A percentile compares a stretch with the other conserved stretches of the same genome.
These are phyloP conservation scores for Tetrapedia diversipes DNA, from an alignment of 2,888 invertebrate genomes.

Conservation along the genomic window DNA sequence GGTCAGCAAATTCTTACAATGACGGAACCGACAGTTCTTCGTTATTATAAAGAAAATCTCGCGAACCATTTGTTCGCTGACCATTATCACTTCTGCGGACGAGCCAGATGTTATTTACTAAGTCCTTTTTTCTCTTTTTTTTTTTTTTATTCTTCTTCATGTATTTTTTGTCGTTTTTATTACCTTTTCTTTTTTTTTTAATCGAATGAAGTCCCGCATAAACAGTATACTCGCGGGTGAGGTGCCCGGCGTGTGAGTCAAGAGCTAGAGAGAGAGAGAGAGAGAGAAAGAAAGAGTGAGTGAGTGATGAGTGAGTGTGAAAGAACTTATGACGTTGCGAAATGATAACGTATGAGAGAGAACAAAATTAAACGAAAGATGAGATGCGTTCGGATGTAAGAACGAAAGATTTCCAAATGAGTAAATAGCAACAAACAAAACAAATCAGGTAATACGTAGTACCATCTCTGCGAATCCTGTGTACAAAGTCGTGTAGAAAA, in stretches of 20 bases:
- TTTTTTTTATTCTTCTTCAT: slow-evolving; percentile 51
- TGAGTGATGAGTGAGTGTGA: slow-evolving; percentile 46
- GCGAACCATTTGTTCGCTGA: slow-evolving; percentile 61
- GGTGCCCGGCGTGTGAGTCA: slow-evolving; percentile 65
- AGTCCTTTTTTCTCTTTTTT: slow-evolving; percentile 37
- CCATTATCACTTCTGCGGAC: slow-evolving; percentile 59
- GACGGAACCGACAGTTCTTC: slow-evolving; percentile 42
- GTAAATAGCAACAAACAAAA: slow-evolving; percentile 48
- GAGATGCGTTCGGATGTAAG: slow-evolving; percentile 58
- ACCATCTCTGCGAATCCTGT: slow-evolving; percentile 67
- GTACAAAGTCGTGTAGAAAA: slow-evolving; percentile 60
- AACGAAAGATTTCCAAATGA: slow-evolving; percentile 59
- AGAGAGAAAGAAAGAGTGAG: slow-evolving; percentile 15
- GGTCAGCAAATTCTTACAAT: slow-evolving; percentile 38
- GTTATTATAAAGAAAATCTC: slow-evolving; percentile 28
- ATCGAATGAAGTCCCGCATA: slow-evolving; percentile 59
- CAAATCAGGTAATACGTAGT: slow-evolving; percentile 70
- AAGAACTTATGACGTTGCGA: slow-evolving; percentile 52
- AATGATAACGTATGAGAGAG: slow-evolving; percentile 53
- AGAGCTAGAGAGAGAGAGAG: slow-evolving; percentile 45
- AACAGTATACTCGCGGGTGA: slow-evolving; percentile 62
- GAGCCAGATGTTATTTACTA: slow-evolving; percentile 59
- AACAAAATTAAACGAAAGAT: slow-evolving; percentile 53
- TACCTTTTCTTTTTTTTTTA: slow-evolving; percentile 52
- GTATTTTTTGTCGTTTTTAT: slow-evolving; percentile 36